phyloP scores from a whole-genome alignment of 2,797 vertebrate species.

The Apogon talboti region DNA sequence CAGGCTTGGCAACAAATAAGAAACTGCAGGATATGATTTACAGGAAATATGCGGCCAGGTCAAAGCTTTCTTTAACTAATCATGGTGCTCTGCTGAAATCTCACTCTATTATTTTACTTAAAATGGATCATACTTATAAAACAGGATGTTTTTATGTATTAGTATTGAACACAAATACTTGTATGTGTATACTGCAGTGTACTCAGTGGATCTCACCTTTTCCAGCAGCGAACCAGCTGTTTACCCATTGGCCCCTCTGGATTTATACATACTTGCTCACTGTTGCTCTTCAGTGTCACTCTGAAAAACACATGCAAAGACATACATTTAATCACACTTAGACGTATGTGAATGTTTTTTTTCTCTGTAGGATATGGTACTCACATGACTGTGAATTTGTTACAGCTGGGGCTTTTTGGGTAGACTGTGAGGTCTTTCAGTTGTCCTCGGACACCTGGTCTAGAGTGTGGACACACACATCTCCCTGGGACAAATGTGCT shows the following conservation, averaged over 20 bases:
- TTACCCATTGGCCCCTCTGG: constrained; percentile 66
- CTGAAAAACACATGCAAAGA: constrained; percentile 65
- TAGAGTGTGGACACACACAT: constrained; percentile 72
- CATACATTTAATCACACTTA: constrained; percentile 22
- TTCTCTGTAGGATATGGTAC: constrained; percentile 46
- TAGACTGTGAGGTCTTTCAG: constrained; percentile 65
- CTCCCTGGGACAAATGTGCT: constrained; percentile 75
- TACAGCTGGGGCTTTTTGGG: constrained; percentile 68
- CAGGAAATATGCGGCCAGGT: constrained; percentile 11
- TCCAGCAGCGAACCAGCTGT: constrained; percentile 80
- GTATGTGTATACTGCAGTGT: not conserved
- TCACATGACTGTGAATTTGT: constrained; percentile 81
- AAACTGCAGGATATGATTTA: constrained; percentile 4
- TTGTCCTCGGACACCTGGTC: constrained; percentile 36
- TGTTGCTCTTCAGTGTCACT: constrained; percentile 63
- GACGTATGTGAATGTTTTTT: not conserved
- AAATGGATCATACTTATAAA: too few species aligned
- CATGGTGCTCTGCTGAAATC: not conserved
- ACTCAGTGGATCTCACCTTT: constrained; percentile 68
- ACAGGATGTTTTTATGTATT: too few species aligned
- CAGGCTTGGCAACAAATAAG: constrained; percentile 41
- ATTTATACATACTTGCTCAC: constrained; percentile 71
- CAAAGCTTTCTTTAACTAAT: not conserved
- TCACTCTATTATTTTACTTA: not conserved
- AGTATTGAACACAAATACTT: too few species aligned